Evolutionary conservation across 2,888 invertebrate genomes (phyloP), one percentile per base, ranked within the genome.

Genomic region (Idaea straminata): DNA sequence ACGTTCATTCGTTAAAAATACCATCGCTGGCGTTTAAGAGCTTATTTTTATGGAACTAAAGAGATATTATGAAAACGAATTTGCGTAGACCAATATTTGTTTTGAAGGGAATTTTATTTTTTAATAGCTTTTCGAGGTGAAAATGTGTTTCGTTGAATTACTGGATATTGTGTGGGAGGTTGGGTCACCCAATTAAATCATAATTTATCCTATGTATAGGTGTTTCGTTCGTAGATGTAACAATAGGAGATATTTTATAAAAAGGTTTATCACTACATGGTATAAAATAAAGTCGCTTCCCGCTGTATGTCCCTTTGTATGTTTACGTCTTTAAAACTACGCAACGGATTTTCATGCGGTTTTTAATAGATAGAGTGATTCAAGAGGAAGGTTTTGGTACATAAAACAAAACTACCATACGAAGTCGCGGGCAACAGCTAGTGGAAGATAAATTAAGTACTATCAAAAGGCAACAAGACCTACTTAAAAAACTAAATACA

Each of bases 21-120:
- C 74, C 73, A 73, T 74, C 71, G 67, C 70, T 69, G 68, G 73
- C 70, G 74, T 77, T 77, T 73, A 77, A 81, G 75, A 78, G 77
- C 74, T 81, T 78, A 79, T 71, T 73, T 73, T 77, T 77, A 77
- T 77, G 74, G 64, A 68, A 69, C 77, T 79, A 75, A 77, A 73
- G 74, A 72, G 72, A 69, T 76, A 74, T 76, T 69, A 74, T 72
- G 73, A 69, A 78, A 79, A 78, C 72, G 74, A 77, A 78, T 78
- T 74, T 65, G 71, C 72, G 63, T 66, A 62, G 74, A 80, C 79
- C 77, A 80, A 76, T 71, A 73, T 75, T 76, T 71, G 69, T 69
- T 72, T 71, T 69, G 71, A 76, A 75, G 75, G 59, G 34, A 75
- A 75, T 77, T 80, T 75, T 70, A 71, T 70, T 81, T 77, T 71